Conservation (phyloP, 2,113 vertebrate species). For the Dipodomys stephensi region DNA sequence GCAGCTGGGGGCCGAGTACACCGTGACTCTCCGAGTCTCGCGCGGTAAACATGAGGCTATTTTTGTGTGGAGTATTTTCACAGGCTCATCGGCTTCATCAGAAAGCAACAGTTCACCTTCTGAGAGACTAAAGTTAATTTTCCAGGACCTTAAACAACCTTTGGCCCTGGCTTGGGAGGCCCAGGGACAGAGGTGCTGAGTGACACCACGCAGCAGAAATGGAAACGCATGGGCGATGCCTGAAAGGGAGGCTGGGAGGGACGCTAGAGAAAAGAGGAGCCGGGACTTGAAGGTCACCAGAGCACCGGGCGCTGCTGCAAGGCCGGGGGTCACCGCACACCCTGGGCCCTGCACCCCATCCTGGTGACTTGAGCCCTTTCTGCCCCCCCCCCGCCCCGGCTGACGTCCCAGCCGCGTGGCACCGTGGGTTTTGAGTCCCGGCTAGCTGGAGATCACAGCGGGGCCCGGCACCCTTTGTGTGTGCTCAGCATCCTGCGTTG, state of each 20-base stretch:
- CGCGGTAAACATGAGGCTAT: slow-evolving; percentile 56
- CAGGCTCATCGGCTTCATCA: slow-evolving; percentile 53
- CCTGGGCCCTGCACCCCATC: background rate
- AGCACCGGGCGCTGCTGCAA: background rate
- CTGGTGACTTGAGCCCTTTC: background rate
- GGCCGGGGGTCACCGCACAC: background rate
- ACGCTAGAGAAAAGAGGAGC: background rate
- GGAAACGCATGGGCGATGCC: slow-evolving; percentile 47
- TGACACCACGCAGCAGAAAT: slow-evolving; percentile 33
- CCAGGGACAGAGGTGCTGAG: slow-evolving; percentile 26
- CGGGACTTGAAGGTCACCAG: slow-evolving; percentile 2
- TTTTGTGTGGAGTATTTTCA: slow-evolving; percentile 73
- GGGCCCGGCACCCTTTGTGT: too few relatives aligned
- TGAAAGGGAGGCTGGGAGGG: slow-evolving; percentile 60
- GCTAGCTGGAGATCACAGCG: background rate
- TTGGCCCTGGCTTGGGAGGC: slow-evolving; percentile 46
- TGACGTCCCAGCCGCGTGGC: too few relatives aligned
- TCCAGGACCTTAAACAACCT: slow-evolving; percentile 72
- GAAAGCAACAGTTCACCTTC: slow-evolving; percentile 74
- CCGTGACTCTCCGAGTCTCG: slow-evolving; percentile 27
- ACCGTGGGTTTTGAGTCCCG: slow-evolving; percentile 17
- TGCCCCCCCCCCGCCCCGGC: too few relatives aligned
- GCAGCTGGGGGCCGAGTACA: background rate
- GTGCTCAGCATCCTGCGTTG: too few relatives aligned
- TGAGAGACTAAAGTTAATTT: slow-evolving; percentile 59